phyloP scores from a whole-genome alignment of 1,140 invertebrate species.

The Amphibalanus amphitrite region DNA sequence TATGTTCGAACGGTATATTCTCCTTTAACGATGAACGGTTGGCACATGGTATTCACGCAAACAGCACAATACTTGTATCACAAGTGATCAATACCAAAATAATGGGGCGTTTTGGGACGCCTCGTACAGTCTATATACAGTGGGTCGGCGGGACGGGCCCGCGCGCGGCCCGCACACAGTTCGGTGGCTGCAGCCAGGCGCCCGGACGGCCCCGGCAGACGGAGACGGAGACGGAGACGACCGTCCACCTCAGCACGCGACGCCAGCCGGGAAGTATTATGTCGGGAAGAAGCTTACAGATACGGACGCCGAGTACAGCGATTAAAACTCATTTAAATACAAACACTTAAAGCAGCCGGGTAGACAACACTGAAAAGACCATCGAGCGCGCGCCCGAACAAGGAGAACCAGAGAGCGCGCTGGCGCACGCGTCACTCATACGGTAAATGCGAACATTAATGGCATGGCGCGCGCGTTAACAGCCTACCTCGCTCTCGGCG shows the following conservation, averaged over 20 bases:
- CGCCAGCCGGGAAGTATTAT: not conserved
- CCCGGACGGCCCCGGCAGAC: too few species aligned
- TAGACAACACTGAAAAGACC: not conserved
- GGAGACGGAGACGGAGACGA: not conserved
- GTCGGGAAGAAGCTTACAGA: not conserved
- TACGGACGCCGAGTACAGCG: not conserved
- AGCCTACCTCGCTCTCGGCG: not conserved
- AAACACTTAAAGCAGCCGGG: not conserved
- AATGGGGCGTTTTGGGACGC: not conserved
- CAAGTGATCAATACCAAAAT: not conserved
- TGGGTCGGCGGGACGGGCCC: too few species aligned
- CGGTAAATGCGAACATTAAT: not conserved
- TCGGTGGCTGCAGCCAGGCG: too few species aligned
- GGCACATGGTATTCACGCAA: not conserved
- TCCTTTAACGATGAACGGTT: slow-evolving; percentile 1
- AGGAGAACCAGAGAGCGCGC: not conserved
- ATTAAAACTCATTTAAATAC: not conserved
- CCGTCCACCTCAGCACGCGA: too few species aligned
- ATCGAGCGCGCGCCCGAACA: not conserved
- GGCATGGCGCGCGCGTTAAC: not conserved
- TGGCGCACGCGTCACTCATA: not conserved
- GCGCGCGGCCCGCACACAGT: too few species aligned
- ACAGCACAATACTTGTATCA: slow-evolving; percentile 1
- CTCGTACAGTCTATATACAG: not conserved
- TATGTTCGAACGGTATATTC: not conserved